phyloP scores from a whole-genome alignment of 2,797 vertebrate species.

The Petrocephalus schoutedeni region DNA sequence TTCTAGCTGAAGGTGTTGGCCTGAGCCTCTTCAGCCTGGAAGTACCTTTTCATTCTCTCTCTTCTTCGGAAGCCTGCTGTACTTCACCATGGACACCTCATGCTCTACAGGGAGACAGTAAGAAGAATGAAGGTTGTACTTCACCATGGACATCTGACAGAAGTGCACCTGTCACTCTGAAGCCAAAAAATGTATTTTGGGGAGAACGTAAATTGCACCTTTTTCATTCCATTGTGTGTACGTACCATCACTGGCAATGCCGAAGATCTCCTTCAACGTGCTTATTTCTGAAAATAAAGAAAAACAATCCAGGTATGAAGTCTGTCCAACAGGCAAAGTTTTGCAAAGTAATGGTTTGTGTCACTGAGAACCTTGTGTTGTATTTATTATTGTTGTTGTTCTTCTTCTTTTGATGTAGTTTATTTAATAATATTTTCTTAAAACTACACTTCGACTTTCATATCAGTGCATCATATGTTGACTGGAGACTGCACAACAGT shows the following conservation, averaged over 20 bases:
- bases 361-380: background rate
- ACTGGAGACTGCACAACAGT: background rate
- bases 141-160: slow-evolving; percentile 77
- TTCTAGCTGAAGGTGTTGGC: background rate
- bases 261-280: slow-evolving; percentile 92
- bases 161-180: background rate
- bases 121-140: slow-evolving; percentile 67
- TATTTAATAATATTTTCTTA: background rate
- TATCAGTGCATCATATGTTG: background rate
- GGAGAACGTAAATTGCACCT: background rate
- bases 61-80: slow-evolving; percentile 91
- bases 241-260: slow-evolving; percentile 88
- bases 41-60: slow-evolving; percentile 93
- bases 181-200: background rate
- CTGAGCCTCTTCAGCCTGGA: background rate
- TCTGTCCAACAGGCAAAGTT: too few relatives aligned
- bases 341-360: background rate
- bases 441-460: background rate
- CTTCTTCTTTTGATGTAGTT: background rate
- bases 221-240: slow-evolving; percentile 8
- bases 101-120: slow-evolving; percentile 69
- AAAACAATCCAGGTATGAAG: background rate
- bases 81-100: slow-evolving; percentile 93
- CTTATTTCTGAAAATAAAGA: slow-evolving; percentile 79
- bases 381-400: too few relatives aligned